A percentile compares a stretch with the other conserved stretches of the same genome.
Evolutionary conservation across 2,797 vertebrate species (phyloP).

Genomic region (Iguana delicatissima): DNA sequence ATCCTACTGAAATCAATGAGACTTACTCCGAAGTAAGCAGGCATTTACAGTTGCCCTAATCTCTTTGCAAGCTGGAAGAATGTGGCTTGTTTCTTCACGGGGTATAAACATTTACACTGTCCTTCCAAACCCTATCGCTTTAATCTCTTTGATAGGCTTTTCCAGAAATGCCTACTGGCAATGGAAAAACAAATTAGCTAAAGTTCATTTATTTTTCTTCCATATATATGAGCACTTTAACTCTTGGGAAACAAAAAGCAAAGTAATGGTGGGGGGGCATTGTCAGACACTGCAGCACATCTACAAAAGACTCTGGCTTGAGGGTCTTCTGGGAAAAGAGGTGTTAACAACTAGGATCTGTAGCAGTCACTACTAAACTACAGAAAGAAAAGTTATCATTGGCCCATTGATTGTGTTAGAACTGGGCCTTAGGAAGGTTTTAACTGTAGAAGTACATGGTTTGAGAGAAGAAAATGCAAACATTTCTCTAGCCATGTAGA

Average conservation of each 20-base stretch:
- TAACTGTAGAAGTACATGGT: neutral
- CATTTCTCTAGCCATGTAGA: neutral
- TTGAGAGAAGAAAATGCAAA: neutral
- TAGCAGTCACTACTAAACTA: neutral
- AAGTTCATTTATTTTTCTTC: conserved; percentile 82
- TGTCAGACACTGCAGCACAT: neutral
- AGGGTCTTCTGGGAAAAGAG: accelerated
- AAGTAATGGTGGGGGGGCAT: neutral
- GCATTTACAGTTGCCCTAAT: conserved; percentile 3
- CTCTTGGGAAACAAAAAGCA: conserved; percentile 68
- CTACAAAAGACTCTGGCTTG: accelerated
- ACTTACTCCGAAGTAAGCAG: conserved; percentile 29
- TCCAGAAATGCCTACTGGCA: conserved; percentile 81
- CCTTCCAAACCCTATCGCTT: conserved; percentile 77
- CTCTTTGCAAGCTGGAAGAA: conserved; percentile 42
- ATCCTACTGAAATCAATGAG: neutral
- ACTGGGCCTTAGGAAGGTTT: neutral
- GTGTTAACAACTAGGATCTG: neutral
- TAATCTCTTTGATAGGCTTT: conserved; percentile 78
- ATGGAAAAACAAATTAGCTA: conserved; percentile 87
- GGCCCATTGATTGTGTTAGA: neutral
- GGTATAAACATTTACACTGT: conserved; percentile 66
- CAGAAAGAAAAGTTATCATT: conserved; percentile 1
- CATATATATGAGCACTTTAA: conserved; percentile 70
- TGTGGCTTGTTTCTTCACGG: conserved; percentile 27